These are phyloP conservation scores for Enteromius anoplus DNA, from an alignment of 2,797 vertebrate genomes.

Conservation along the genomic window DNA sequence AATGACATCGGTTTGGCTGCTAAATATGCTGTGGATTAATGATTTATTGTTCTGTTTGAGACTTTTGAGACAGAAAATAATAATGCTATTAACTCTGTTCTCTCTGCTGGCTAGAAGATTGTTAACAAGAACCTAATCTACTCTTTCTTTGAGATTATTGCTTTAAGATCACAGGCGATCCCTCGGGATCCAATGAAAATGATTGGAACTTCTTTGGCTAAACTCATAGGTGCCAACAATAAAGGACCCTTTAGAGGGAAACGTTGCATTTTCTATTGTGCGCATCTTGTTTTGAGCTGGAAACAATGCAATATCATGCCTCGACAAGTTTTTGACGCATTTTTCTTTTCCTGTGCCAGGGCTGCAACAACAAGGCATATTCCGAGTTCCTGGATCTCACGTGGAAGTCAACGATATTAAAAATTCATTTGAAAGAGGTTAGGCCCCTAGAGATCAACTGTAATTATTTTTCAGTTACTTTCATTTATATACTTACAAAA, in stretches of 20 bases:
- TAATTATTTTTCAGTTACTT: slow-evolving; percentile 69
- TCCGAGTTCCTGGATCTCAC: slow-evolving; percentile 97
- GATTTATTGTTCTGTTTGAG: slow-evolving; percentile 29
- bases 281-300: slow-evolving; percentile 65
- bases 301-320: slow-evolving; percentile 54
- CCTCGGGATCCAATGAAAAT: slow-evolving; percentile 76
- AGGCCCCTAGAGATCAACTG: slow-evolving; percentile 58
- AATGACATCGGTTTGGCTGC: slow-evolving; percentile 25
- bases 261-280: slow-evolving; percentile 71
- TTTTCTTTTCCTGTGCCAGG: slow-evolving; percentile 72
- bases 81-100: slow-evolving; percentile 19
- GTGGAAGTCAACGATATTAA: slow-evolving; percentile 99
- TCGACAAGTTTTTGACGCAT: slow-evolving; percentile 36
- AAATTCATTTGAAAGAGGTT: slow-evolving; percentile 98
- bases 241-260: slow-evolving; percentile 65
- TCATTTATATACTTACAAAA: slow-evolving; percentile 1
- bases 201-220: slow-evolving; percentile 74
- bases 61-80: slow-evolving; percentile 21
- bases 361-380: slow-evolving; percentile 98
- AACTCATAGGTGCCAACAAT: slow-evolving; percentile 72
- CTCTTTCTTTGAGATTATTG: slow-evolving; percentile 43
- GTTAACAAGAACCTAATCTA: slow-evolving; percentile 22
- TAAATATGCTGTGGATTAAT: slow-evolving; percentile 5
- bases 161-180: slow-evolving; percentile 43
- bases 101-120: slow-evolving; percentile 1